These are phyloP conservation scores for Stratiolaelaps scimitus DNA, from an alignment of 1,140 invertebrate species.

Conservation along the genomic window DNA sequence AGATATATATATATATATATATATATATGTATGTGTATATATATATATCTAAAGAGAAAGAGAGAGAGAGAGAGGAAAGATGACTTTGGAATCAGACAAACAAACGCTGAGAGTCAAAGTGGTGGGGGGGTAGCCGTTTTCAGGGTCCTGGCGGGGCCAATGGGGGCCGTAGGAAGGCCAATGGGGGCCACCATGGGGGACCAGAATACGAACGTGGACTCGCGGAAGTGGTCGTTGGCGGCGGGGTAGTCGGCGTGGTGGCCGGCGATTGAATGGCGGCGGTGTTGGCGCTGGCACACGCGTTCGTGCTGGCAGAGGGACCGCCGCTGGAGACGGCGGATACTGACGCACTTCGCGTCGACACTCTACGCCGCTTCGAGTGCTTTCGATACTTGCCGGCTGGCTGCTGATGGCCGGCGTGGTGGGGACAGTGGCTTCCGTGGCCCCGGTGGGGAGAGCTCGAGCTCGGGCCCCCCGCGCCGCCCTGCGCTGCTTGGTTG, in stretches of 20 bases:
- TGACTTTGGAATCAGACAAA: neutral
- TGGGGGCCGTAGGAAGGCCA: too few relatives aligned
- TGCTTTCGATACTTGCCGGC: constrained; percentile 27
- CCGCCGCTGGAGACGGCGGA: too few relatives aligned
- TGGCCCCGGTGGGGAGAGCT: constrained; percentile 2
- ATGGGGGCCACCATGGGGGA: neutral
- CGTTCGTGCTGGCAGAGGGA: too few relatives aligned
- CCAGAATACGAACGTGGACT: constrained; percentile 26
- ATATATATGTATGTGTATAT: too few relatives aligned
- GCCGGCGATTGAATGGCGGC: too few relatives aligned
- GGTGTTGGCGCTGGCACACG: too few relatives aligned
- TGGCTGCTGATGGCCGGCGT: constrained; percentile 14
- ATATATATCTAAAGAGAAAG: too few relatives aligned
- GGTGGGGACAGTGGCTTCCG: neutral
- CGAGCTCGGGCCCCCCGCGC: neutral
- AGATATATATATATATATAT: too few relatives aligned
- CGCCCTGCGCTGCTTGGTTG: neutral
- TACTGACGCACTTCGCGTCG: too few relatives aligned
- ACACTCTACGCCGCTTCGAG: neutral
- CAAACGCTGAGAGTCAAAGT: neutral
- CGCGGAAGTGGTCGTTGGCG: constrained; percentile 14
- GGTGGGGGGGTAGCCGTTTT: neutral
- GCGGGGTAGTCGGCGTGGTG: neutral
- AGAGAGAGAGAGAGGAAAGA: too few relatives aligned
- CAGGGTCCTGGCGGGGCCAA: too few relatives aligned